Evolutionary conservation across 2,113 vertebrate genomes (phyloP).

Genomic region (Rhinoderma darwinii): DNA sequence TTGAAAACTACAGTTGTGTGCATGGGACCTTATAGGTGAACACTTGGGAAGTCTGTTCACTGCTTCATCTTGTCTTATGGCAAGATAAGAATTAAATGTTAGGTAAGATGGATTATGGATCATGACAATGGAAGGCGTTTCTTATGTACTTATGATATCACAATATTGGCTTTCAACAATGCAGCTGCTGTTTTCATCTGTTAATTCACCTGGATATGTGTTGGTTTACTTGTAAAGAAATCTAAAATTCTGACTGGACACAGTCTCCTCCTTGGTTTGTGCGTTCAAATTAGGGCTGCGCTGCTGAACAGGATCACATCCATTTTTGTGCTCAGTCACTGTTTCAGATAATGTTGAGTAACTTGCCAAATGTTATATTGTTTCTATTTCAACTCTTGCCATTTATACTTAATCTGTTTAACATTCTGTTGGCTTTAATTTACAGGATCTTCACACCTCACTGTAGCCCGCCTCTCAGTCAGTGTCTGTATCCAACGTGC

Average conservation of each 20-base stretch:
- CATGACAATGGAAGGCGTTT: background rate
- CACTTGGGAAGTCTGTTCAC: background rate
- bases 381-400: too few species aligned
- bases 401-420: too few species aligned
- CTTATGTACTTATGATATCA: background rate
- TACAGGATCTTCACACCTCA: too few species aligned
- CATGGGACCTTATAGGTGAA: too few species aligned
- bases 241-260: constrained; percentile 1
- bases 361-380: background rate
- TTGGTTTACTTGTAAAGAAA: background rate
- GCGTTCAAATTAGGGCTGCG: background rate
- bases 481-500: too few species aligned
- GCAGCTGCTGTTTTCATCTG: background rate
- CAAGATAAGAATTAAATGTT: background rate
- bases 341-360: background rate
- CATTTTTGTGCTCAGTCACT: background rate
- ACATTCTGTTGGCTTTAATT: too few species aligned
- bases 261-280: background rate
- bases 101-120: background rate
- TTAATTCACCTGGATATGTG: background rate
- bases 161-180: background rate
- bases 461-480: too few species aligned
- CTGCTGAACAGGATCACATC: background rate
- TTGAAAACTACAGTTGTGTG: too few species aligned
- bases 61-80: background rate